Evolutionary conservation across 2,797 vertebrate species (phyloP), one percentile per base, ranked within the genome.

Genomic region (Chaunax sp.): DNA sequence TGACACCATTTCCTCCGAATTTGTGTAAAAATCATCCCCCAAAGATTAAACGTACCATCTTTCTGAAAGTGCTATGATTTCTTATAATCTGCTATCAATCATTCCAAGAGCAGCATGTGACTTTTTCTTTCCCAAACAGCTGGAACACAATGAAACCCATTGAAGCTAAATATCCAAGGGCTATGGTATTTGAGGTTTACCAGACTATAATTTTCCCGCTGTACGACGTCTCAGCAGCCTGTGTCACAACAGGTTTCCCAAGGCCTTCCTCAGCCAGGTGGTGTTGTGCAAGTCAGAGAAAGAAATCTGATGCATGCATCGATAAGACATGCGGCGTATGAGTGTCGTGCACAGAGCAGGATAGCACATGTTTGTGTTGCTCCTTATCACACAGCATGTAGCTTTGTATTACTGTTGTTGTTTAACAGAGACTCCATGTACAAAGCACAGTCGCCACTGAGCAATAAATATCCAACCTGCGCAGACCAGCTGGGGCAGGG

Each of bases 161-260:
- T 74, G 45, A 67, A 41, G 56, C 57, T 44, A 72, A 12, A 26
- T 79, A 61, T 76, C 70, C 23, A 41, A 64, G 13, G 75, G 64
- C 72, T 78, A 75, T 67, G 53, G 30, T 83, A 53, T 85, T 82
- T 70, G 35, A 78, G 46, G 52, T 26, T 69, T 77, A 26, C 45
- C 49, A 50, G 60, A 18, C 47, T 78, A 64, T 72, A 67, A 79
- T 81, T 85, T 79, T 74, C 37, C 54, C 43, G n/a, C 38, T 68
- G 18, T 38, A n/a, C 23, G 15, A n/a, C 46, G 43, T 60, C 64
- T 50, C 45, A 7, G 55, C 19, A 38, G 62, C 35, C 55, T 85
- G 16, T 89, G 81, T 84, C 83, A 86, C 74, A 84, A 84, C 75
- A 85, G 72, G 72, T 71, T 72, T 77, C 64, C 28, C 25, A 20